A percentile compares a stretch with the other conserved stretches of the same genome.
Evolutionary conservation across 37 sponge, comb jelly and placozoan species (phyloP).

Genomic region (Corticium candelabrum): DNA sequence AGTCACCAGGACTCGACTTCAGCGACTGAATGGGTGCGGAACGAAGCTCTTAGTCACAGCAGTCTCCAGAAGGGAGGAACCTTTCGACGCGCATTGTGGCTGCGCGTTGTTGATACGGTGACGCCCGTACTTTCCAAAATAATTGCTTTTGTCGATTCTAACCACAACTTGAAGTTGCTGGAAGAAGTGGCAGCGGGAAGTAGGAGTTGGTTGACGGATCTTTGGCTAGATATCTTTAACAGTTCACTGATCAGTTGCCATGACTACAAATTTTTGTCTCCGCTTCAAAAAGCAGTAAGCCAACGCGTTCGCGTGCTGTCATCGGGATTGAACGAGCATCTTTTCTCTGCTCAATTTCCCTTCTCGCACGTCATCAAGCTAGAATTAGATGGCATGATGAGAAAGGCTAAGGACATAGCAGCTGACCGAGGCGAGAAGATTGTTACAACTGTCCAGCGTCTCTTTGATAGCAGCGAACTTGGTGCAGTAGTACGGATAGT

Average conservation of each 20-base stretch:
- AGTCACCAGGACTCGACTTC: neutral
- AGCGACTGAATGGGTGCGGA: conserved; percentile 11
- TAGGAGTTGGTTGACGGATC: neutral
- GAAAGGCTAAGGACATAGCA: neutral
- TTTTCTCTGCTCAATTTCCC: neutral
- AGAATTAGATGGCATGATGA: neutral
- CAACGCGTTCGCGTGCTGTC: neutral
- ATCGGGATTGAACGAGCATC: neutral
- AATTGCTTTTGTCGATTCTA: conserved; percentile 1
- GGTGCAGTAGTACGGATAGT: no score
- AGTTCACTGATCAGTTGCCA: neutral
- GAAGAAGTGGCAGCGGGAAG: neutral
- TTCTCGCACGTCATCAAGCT: neutral
- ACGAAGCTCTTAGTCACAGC: conserved; percentile 9
- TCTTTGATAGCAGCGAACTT: no score
- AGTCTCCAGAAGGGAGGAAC: conserved; percentile 28
- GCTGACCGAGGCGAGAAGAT: neutral
- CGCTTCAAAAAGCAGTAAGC: neutral
- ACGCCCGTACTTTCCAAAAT: conserved; percentile 24
- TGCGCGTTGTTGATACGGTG: conserved; percentile 9
- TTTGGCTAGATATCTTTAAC: neutral
- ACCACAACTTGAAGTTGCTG: conserved; percentile 43
- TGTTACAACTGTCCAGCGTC: no score
- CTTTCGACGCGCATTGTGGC: conserved; percentile 10
- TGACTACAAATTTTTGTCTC: neutral